Base-by-base conservation (phyloP, 2,797 vertebrate species). In the Cuculus canorus region DNA sequence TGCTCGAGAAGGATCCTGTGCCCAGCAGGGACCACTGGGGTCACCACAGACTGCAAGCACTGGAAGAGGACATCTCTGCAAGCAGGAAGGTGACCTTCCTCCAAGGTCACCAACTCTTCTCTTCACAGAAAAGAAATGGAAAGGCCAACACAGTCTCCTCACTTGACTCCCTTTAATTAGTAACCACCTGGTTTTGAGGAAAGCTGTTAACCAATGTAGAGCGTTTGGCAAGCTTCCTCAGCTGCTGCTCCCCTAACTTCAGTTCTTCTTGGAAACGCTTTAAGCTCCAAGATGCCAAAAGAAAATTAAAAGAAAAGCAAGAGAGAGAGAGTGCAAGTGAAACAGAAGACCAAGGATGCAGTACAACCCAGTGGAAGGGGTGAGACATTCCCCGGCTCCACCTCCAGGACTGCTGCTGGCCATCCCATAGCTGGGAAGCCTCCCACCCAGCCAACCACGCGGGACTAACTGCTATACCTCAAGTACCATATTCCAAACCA, bases 101-200 rank as follows among this genome's bases (percentile, higher is more conserved):
- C 48, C 35, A 79, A 77, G 81, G 50, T 60, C 82, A 60, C 5
- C 4, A 70, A 56, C 81, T 23, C 25, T 80, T 64, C 53, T 52
- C 56, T 56, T 80, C 84, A 64, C 77, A 80, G 30, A 35, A 39
- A n/a, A 8, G 33, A 53, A 77, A 69, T 2, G 61, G 50, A 45
- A 84, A 91, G 68, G 79, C 82, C 94, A 89, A 30, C 12, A 50
- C 57, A 89, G 69, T 45, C 79, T 92, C 83, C 89, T 71, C 87
- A 75, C 82, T 95, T 87, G 71, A 93, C 78, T 96, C 81, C 53
- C 75, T 96, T 87, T 91, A 93, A 96, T 96, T 94, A 93, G 82
- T 85, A 90, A 93, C 95, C 91, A 94, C 94, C 94, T 96, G 94
- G 57, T 83, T 96, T 86, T 80, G 41, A 87, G 86, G 81, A 82